These are phyloP conservation scores for Notolepis coatsorum DNA, from an alignment of 2,797 vertebrate genomes.

Conservation along the genomic window DNA sequence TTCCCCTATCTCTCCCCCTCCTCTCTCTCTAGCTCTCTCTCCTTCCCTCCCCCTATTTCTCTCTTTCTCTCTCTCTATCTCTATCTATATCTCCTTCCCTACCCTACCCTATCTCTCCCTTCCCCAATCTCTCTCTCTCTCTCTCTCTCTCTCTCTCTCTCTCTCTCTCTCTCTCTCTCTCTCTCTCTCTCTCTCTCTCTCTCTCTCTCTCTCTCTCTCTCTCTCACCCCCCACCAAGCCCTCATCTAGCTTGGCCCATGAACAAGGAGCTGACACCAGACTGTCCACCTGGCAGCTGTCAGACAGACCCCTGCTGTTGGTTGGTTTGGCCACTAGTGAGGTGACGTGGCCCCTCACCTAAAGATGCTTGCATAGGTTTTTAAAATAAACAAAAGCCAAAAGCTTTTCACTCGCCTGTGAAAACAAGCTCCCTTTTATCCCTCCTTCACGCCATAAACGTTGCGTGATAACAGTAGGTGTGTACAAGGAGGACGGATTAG, in stretches of 20 bases:
- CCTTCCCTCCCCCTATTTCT: conserved; percentile 41
- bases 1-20: conserved; percentile 42
- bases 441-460: conserved; percentile 15
- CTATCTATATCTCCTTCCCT: conserved; percentile 31
- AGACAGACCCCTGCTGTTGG: conserved; percentile 64
- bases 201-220: conserved; percentile 2
- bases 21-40: conserved; percentile 46
- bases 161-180: neutral
- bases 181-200: neutral
- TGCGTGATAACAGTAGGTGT: conserved; percentile 23
- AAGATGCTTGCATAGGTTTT: conserved; percentile 62
- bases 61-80: neutral
- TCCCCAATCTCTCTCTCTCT: conserved; percentile 44
- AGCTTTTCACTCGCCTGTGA: conserved; percentile 37
- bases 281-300: conserved; percentile 79
- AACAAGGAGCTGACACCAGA: conserved; percentile 84
- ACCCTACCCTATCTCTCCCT: conserved; percentile 41
- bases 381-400: conserved; percentile 58
- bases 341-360: conserved; percentile 43
- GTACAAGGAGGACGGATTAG: conserved; percentile 36
- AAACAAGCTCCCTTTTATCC: conserved; percentile 12
- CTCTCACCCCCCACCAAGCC: conserved; percentile 14
- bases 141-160: conserved; percentile 6
- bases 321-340: conserved; percentile 53
- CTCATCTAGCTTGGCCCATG: conserved; percentile 70